Evolutionary conservation across 2,888 invertebrate genomes (phyloP).

Genomic region (Polymixis lichenea): DNA sequence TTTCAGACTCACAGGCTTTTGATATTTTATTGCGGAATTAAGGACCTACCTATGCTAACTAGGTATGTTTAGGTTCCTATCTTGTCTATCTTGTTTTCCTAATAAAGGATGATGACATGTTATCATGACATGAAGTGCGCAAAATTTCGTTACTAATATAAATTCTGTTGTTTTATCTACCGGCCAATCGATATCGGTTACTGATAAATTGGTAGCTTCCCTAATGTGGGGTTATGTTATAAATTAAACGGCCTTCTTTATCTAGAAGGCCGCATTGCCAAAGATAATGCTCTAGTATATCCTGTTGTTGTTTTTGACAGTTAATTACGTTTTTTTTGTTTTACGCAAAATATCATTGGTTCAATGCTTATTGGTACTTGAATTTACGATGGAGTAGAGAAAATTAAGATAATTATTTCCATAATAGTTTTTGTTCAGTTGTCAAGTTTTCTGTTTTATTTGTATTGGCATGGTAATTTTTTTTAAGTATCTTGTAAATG

Average conservation of each 20-base stretch:
- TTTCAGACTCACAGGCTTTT: neutral
- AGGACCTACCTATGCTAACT: neutral
- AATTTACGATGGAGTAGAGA: neutral
- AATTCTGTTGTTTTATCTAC: slow-evolving; percentile 39
- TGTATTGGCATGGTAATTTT: neutral
- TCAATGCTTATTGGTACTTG: neutral
- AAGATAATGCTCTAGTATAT: slow-evolving; percentile 47
- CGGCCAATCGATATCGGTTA: slow-evolving; percentile 43
- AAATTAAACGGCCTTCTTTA: slow-evolving; percentile 61
- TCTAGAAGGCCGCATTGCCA: slow-evolving; percentile 21
- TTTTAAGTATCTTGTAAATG: no score
- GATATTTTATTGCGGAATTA: neutral
- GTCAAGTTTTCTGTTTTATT: neutral
- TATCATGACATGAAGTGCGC: slow-evolving; percentile 20
- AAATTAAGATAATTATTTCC: neutral
- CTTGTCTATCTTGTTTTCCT: neutral
- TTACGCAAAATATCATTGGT: no score
- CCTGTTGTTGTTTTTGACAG: slow-evolving; percentile 36
- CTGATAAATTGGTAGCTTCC: slow-evolving; percentile 60
- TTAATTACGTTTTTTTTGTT: neutral
- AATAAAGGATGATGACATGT: neutral
- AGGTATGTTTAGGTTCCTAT: neutral
- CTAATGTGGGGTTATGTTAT: slow-evolving; percentile 49
- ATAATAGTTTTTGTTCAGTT: no score
- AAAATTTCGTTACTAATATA: slow-evolving; percentile 32